These are phyloP conservation scores for Zootermopsis nevadensis DNA, from an alignment of 2,888 invertebrate species.

Conservation along the genomic window DNA sequence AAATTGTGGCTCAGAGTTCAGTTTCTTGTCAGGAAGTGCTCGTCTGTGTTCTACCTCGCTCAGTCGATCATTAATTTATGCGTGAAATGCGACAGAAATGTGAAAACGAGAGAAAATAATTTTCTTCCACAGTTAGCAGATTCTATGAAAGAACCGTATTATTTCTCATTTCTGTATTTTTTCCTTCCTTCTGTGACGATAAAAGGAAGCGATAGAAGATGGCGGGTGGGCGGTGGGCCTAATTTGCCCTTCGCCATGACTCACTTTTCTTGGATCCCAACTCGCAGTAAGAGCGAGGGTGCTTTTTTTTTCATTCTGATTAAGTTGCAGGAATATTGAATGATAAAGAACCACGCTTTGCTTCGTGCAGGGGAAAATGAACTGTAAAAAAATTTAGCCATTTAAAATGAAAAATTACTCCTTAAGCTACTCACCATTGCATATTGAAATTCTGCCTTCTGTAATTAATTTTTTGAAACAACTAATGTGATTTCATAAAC, in stretches of 20 bases:
- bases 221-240: background rate
- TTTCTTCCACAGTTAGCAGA: constrained; percentile 19
- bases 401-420: constrained; percentile 7
- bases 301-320: constrained; percentile 22
- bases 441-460: background rate
- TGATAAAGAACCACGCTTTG: background rate
- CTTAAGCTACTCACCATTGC: background rate
- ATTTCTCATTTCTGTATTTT: constrained; percentile 46
- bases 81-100: constrained; percentile 30
- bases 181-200: background rate
- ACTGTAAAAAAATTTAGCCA: background rate
- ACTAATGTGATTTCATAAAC: no score
- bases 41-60: background rate
- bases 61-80: constrained; percentile 45
- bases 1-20: no score
- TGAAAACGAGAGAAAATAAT: constrained; percentile 8
- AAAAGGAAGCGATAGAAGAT: background rate
- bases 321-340: constrained; percentile 38
- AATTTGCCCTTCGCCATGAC: constrained; percentile 2
- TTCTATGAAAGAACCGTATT: constrained; percentile 36
- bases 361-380: background rate
- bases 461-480: background rate
- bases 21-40: no score
- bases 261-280: background rate
- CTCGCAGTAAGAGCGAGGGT: background rate